These are phyloP conservation scores for Danio tinwini DNA, from an alignment of 2,797 vertebrate species.

Conservation along the genomic window DNA sequence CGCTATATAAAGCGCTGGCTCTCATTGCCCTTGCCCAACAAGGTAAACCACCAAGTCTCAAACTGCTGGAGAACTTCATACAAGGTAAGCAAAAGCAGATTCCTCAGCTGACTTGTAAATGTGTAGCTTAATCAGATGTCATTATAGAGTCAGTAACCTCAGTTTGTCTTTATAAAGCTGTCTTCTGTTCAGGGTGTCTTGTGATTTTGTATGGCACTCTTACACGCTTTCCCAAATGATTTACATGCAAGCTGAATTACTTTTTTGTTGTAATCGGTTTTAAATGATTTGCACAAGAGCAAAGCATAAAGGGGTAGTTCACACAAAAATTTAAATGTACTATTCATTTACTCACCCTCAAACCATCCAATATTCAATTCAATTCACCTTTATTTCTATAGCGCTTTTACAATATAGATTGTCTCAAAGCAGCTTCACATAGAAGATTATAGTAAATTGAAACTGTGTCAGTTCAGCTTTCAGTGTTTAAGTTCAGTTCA, in stretches of 20 bases:
- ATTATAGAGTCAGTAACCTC: slow-evolving; percentile 49
- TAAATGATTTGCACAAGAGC: not conserved
- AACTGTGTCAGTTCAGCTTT: no score
- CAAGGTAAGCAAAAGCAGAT: slow-evolving; percentile 70
- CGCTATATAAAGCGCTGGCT: slow-evolving; percentile 79
- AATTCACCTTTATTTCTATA: no score
- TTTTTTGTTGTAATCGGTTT: not conserved
- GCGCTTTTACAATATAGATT: no score
- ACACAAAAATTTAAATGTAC: no score
- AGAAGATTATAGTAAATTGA: no score
- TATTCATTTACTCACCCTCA: no score
- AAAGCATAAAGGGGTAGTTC: not conserved
- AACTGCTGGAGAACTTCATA: slow-evolving; percentile 80
- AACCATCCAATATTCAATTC: no score
- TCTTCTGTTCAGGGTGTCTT: slow-evolving; percentile 24
- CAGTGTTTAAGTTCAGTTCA: no score
- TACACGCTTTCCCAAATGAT: slow-evolving; percentile 2
- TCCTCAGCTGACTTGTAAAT: slow-evolving; percentile 53
- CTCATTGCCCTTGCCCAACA: slow-evolving; percentile 82
- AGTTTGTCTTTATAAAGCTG: slow-evolving; percentile 28
- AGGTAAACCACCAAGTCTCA: slow-evolving; percentile 80
- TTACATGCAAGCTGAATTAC: slow-evolving; percentile 5
- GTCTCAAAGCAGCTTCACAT: no score
- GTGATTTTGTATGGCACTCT: slow-evolving; percentile 17
- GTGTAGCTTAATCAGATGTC: slow-evolving; percentile 67